These are phyloP conservation scores for Bursaphelenchus mucronatus DNA, from an alignment of 1,140 invertebrate species.

Conservation along the genomic window DNA sequence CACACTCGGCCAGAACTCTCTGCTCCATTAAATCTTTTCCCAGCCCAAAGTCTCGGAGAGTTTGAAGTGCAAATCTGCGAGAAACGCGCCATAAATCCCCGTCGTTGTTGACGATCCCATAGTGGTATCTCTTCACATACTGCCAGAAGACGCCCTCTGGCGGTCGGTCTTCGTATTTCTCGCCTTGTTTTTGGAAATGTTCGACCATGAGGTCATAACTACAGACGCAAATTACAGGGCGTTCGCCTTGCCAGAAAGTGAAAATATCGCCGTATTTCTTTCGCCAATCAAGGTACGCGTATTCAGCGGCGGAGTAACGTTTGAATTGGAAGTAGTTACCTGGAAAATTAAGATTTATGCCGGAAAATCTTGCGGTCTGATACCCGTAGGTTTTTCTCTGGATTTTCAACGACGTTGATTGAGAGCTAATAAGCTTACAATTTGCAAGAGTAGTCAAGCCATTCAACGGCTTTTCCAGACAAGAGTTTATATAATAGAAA, in stretches of 20 bases:
- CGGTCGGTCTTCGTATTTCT: constrained; percentile 23
- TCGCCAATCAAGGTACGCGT: constrained; percentile 23
- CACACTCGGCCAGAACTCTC: constrained; percentile 17
- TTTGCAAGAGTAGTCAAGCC: too few relatives aligned
- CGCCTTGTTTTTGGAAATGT: constrained; percentile 30
- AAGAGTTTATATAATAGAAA: too few relatives aligned
- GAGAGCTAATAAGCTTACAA: too few relatives aligned
- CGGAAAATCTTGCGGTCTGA: too few relatives aligned
- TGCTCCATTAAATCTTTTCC: constrained; percentile 25
- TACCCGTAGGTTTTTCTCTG: too few relatives aligned
- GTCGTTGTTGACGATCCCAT: constrained; percentile 35
- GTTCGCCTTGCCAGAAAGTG: constrained; percentile 31
- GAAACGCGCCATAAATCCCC: constrained; percentile 27
- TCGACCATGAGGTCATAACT: constrained; percentile 30
- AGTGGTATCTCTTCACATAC: constrained; percentile 1
- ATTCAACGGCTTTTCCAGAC: too few relatives aligned
- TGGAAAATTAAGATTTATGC: too few relatives aligned
- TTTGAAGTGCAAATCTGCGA: constrained; percentile 30
- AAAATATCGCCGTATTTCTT: constrained; percentile 32
- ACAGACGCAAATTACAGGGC: constrained; percentile 25
- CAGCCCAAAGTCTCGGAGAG: constrained; percentile 30
- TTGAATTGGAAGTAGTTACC: constrained; percentile 1
- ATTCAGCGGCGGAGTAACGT: constrained; percentile 22
- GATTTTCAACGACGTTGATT: too few relatives aligned
- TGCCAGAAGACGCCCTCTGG: constrained; percentile 14